Evolutionary conservation across 2,888 invertebrate species (phyloP).

Genomic region (Rotaria socialis): DNA sequence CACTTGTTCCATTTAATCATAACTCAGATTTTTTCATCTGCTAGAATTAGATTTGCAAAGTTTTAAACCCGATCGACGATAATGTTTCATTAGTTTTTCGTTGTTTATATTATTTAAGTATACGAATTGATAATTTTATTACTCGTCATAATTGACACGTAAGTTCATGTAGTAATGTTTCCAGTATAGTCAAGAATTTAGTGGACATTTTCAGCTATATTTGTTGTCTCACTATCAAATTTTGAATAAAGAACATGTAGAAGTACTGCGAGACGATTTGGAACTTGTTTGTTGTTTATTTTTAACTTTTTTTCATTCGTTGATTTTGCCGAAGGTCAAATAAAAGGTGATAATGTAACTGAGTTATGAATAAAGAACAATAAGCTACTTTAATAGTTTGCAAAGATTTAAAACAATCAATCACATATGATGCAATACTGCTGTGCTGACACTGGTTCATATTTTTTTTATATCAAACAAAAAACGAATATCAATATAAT

Average conservation of each 20-base stretch:
- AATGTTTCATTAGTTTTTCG: slow-evolving; percentile 35
- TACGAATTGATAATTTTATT: too few species aligned
- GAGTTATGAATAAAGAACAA: slow-evolving; percentile 84
- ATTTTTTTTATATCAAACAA: not conserved
- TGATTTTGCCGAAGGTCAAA: slow-evolving; percentile 84
- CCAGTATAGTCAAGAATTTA: too few species aligned
- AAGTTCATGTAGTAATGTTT: too few species aligned
- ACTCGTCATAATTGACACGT: too few species aligned
- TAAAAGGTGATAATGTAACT: slow-evolving; percentile 86
- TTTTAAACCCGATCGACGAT: not conserved
- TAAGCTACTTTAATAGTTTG: slow-evolving; percentile 86
- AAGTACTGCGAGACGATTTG: slow-evolving; percentile 63
- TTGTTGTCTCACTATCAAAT: too few species aligned
- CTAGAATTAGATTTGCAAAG: too few species aligned
- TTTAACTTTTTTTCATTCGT: too few species aligned
- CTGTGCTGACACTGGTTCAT: not conserved
- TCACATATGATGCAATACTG: not conserved
- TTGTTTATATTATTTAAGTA: too few species aligned
- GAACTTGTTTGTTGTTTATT: slow-evolving; percentile 71
- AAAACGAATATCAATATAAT: not conserved
- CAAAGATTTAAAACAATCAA: slow-evolving; percentile 71
- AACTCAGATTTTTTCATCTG: too few species aligned
- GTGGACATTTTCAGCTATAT: too few species aligned
- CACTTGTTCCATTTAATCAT: too few species aligned
- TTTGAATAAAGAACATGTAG: too few species aligned